phyloP scores from a whole-genome alignment of 2,113 vertebrate species.

The Galbula dea region DNA sequence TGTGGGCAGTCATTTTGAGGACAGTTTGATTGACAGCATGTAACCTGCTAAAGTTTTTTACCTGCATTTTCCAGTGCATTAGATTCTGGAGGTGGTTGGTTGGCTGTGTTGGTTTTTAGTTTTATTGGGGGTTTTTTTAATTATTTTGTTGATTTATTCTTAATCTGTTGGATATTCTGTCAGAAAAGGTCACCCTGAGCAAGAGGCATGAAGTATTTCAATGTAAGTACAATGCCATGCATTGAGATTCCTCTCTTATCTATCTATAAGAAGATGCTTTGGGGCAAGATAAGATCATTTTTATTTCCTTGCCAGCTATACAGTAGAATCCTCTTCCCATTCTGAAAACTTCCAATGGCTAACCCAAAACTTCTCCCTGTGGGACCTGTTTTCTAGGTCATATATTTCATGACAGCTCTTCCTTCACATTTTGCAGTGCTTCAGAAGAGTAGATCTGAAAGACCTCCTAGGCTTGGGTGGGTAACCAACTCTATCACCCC shows the following conservation, averaged over 20 bases:
- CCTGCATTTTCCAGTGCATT: not conserved
- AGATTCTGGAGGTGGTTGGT: not conserved
- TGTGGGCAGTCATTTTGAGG: conserved; percentile 59
- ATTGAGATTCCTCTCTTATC: not conserved
- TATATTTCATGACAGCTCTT: not conserved
- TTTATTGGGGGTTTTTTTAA: not conserved
- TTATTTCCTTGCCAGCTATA: not conserved
- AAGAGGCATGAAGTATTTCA: conserved; percentile 27
- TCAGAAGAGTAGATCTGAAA: not conserved
- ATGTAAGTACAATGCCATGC: conserved; percentile 32
- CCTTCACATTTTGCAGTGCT: not conserved
- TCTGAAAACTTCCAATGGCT: not conserved
- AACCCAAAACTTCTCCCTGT: not conserved
- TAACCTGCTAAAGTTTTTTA: not conserved
- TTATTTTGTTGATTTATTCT: not conserved
- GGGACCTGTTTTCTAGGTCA: not conserved
- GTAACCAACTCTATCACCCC: not conserved
- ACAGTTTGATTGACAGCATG: conserved; percentile 52
- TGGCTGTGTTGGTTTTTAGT: not conserved
- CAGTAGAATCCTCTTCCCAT: not conserved
- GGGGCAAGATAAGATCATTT: not conserved
- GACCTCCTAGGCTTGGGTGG: not conserved
- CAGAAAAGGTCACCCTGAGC: not conserved
- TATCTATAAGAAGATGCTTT: not conserved
- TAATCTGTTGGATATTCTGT: not conserved